Evolutionary conservation across 1,140 invertebrate species (phyloP).

Genomic region (Grapholita molesta): DNA sequence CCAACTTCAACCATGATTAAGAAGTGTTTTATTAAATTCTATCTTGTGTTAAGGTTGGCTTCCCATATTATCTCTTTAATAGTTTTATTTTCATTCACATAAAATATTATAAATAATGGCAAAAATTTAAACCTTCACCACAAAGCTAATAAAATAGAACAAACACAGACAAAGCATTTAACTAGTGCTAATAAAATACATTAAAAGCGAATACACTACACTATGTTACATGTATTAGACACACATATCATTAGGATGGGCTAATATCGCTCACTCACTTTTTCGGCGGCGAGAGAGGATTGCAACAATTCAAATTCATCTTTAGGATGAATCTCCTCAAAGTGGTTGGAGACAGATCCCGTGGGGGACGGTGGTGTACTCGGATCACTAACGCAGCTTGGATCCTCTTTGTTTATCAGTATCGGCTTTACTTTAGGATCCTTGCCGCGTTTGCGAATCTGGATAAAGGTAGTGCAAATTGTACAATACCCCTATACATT

Average conservation of each 20-base stretch:
- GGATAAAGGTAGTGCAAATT: slow-evolving; percentile 38
- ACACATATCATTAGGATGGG: slow-evolving; percentile 16
- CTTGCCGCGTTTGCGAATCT: slow-evolving; percentile 77
- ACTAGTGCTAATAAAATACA: too few species aligned
- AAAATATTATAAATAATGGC: neutral
- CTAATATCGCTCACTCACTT: slow-evolving; percentile 60
- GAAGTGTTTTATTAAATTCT: neutral
- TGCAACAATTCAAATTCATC: slow-evolving; percentile 86
- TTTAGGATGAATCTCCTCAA: slow-evolving; percentile 88
- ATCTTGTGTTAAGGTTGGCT: neutral
- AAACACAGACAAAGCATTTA: too few species aligned
- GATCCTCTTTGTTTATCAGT: slow-evolving; percentile 76
- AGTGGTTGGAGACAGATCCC: slow-evolving; percentile 81
- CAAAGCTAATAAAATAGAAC: neutral
- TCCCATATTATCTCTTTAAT: neutral
- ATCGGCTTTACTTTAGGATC: slow-evolving; percentile 77
- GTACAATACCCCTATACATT: neutral
- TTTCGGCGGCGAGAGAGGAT: slow-evolving; percentile 58
- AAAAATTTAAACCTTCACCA: neutral
- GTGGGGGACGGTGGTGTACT: slow-evolving; percentile 49
- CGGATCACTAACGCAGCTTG: slow-evolving; percentile 73
- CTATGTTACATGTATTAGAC: neutral
- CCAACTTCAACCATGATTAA: neutral
- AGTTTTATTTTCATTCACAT: neutral
- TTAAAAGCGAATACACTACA: neutral